Evolutionary conservation across 2,888 invertebrate genomes (phyloP).

Genomic region (Fragum sueziense): DNA sequence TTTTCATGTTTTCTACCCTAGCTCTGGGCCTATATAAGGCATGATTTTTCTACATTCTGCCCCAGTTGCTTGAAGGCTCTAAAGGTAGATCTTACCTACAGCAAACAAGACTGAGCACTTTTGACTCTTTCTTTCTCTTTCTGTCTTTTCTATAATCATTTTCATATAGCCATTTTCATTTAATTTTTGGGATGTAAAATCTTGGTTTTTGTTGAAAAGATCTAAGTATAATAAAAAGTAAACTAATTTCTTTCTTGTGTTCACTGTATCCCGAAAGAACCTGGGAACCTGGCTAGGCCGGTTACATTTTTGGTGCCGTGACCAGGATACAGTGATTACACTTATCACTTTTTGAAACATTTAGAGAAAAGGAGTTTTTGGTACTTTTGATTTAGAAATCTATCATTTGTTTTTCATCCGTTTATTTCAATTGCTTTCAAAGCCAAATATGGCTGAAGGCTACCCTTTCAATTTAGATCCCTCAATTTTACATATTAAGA

Average conservation of each 20-base stretch:
- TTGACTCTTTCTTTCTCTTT: too few species aligned
- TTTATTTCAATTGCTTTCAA: neutral
- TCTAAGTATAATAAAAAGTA: too few species aligned
- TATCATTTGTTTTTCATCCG: neutral
- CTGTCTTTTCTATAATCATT: too few species aligned
- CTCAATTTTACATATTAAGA: neutral
- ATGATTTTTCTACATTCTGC: neutral
- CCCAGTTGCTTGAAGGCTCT: neutral
- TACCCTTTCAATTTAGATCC: neutral
- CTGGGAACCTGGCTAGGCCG: neutral
- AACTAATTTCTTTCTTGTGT: too few species aligned
- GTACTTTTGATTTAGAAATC: neutral
- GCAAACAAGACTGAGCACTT: neutral
- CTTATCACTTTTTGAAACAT: neutral
- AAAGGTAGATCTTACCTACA: neutral
- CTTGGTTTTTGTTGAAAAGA: too few species aligned
- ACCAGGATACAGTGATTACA: neutral
- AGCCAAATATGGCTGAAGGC: neutral
- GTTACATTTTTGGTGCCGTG: neutral
- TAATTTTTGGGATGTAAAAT: too few species aligned
- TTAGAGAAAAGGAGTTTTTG: neutral
- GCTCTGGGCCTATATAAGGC: conserved; percentile 4
- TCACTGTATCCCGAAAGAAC: too few species aligned
- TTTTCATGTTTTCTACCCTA: neutral
- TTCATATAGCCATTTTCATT: neutral